Conservation (phyloP, 1,140 invertebrate genomes). For the Brachionus plicatilis region DNA sequence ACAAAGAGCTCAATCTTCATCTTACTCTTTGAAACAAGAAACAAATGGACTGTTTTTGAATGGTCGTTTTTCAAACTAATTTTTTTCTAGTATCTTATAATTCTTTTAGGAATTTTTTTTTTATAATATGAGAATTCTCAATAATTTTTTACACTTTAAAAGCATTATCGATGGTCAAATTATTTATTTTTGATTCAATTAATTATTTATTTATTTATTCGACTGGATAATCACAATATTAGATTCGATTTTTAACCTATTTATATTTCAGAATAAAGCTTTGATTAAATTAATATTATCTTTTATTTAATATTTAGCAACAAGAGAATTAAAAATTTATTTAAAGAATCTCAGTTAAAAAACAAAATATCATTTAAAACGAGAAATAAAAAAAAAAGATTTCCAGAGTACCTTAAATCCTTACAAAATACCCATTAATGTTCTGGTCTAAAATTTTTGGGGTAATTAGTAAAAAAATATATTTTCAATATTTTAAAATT, state of each 20-base stretch:
- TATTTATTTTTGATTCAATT: background rate
- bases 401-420: too few species aligned
- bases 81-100: background rate
- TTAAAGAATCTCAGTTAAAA: too few species aligned
- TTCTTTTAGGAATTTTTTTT: background rate
- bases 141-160: background rate
- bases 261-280: background rate
- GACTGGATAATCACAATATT: background rate
- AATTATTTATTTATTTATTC: background rate
- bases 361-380: too few species aligned
- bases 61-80: constrained; percentile 8
- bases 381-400: too few species aligned
- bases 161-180: background rate
- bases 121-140: background rate
- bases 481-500: too few species aligned
- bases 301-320: background rate
- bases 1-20: background rate
- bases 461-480: too few species aligned
- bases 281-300: background rate
- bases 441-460: too few species aligned
- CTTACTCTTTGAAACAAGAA: background rate
- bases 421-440: too few species aligned
- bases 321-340: too few species aligned
- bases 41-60: background rate
- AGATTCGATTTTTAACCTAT: background rate